Conservation (phyloP, 1,140 invertebrate species). For the Heterodera schachtii region DNA sequence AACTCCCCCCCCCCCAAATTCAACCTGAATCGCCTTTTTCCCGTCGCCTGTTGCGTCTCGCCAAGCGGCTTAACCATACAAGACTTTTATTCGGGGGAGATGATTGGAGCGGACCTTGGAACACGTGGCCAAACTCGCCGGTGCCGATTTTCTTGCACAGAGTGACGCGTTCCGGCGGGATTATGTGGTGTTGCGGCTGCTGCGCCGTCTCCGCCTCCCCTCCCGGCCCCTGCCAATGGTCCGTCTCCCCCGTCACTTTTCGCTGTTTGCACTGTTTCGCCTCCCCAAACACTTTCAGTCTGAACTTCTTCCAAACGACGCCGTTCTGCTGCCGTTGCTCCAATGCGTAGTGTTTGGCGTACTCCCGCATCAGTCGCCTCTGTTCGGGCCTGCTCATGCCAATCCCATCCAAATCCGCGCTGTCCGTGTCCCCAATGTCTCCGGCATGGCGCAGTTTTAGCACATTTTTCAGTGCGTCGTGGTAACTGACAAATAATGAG, state of each 20-base stretch:
- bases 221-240: not conserved
- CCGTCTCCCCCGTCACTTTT: not conserved
- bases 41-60: not conserved
- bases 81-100: not conserved
- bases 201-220: slow-evolving; percentile 14
- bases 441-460: slow-evolving; percentile 75
- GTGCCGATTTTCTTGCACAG: slow-evolving; percentile 91
- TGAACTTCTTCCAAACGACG: slow-evolving; percentile 70
- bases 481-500: slow-evolving; percentile 46
- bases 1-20: not conserved
- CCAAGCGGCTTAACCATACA: slow-evolving; percentile 11
- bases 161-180: slow-evolving; percentile 86
- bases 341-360: slow-evolving; percentile 83
- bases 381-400: slow-evolving; percentile 94
- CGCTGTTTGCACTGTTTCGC: not conserved
- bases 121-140: slow-evolving; percentile 95
- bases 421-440: slow-evolving; percentile 93
- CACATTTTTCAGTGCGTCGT: slow-evolving; percentile 57
- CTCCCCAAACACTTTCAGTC: slow-evolving; percentile 27
- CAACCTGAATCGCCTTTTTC: slow-evolving; percentile 5
- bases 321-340: slow-evolving; percentile 1
- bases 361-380: slow-evolving; percentile 86
- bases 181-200: slow-evolving; percentile 80
- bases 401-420: slow-evolving; percentile 84
- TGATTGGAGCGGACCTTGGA: slow-evolving; percentile 75